Base-by-base conservation (phyloP, 2,113 vertebrate genomes). In the Panthera leo region DNA sequence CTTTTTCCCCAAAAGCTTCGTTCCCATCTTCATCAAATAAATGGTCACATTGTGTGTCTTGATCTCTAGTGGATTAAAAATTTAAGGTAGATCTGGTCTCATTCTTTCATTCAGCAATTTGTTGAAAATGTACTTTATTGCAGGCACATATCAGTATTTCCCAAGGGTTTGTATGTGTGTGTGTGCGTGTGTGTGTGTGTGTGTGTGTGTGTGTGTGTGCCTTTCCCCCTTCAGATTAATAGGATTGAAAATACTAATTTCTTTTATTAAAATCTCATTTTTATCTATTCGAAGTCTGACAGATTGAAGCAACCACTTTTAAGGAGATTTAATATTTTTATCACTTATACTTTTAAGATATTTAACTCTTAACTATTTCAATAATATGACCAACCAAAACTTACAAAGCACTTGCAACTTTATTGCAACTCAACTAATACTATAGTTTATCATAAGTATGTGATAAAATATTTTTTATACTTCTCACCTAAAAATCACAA, bases 401-500 rank as follows among this genome's bases (percentile, higher is more conserved):
- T 58, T 65, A 16, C 0, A 42, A 94, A 79, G 31, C 58, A 29
- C 23, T 53, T 39, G 36, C 36, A 36, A 36, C n/a, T 79, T 78
- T 71, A 58, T 42, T 42, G 80, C 14, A 87, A 75, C 14, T 89
- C 86, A 80, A 86, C 71, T n/a, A 70, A 58, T 71, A 4, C 90
- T 61, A 12, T 79, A 63, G 5, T 75, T 27, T 76, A 65, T 82
- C 14, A 19, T 83, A 83, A 92, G 39, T 83, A 85, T 36, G 2
- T 53, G 18, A 51, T 76, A 76, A 96, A 91, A 90, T 73, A 68
- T 55, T 94, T 94, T 94, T 55, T 92, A 87, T 51, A 23, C 5
- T 94, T 87, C 80, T 87, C 42, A 42, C 29, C 45, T 86, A 55
- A 91, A 89, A 93, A 67, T 71, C 42, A 70, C 42, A 93, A 53